phyloP scores from a whole-genome alignment of 2,113 vertebrate genomes.

The Rhinichthys klamathensis region DNA sequence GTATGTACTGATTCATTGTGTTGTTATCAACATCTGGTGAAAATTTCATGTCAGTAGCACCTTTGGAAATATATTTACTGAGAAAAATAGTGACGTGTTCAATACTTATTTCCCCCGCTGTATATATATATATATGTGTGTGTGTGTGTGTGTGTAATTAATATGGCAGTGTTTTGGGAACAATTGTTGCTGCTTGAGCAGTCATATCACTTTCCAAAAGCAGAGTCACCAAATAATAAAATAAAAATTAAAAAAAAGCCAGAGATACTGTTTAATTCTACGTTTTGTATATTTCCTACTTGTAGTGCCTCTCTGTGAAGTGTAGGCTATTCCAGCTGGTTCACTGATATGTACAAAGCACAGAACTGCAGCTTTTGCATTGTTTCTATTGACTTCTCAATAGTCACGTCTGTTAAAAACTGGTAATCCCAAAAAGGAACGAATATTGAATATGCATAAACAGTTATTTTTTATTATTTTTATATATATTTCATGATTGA shows the following conservation, averaged over 20 bases:
- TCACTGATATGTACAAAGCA: constrained; percentile 22
- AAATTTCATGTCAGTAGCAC: too few species aligned
- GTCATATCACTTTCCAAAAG: neutral
- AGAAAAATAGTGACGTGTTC: too few species aligned
- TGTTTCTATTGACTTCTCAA: neutral
- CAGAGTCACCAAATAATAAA: neutral
- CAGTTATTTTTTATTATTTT: constrained; percentile 19
- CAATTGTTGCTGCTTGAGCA: constrained; percentile 5
- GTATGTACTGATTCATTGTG: too few species aligned
- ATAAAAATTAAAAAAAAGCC: neutral
- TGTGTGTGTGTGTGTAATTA: too few species aligned
- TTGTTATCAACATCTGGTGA: too few species aligned
- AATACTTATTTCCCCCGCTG: too few species aligned
- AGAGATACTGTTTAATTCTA: neutral
- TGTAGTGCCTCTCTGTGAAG: neutral
- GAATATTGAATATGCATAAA: constrained; percentile 14
- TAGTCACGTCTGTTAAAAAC: neutral
- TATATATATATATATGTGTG: neutral
- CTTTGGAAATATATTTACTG: too few species aligned
- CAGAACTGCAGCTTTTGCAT: constrained; percentile 3
- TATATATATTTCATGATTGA: constrained; percentile 8
- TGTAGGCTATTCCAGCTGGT: constrained; percentile 13
- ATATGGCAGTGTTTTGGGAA: neutral
- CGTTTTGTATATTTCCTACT: constrained; percentile 6
- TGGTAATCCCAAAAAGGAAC: neutral